Evolutionary conservation across 2,888 invertebrate species (phyloP), one percentile per base, ranked within the genome.

Genomic region (Oxyteleia sp.): DNA sequence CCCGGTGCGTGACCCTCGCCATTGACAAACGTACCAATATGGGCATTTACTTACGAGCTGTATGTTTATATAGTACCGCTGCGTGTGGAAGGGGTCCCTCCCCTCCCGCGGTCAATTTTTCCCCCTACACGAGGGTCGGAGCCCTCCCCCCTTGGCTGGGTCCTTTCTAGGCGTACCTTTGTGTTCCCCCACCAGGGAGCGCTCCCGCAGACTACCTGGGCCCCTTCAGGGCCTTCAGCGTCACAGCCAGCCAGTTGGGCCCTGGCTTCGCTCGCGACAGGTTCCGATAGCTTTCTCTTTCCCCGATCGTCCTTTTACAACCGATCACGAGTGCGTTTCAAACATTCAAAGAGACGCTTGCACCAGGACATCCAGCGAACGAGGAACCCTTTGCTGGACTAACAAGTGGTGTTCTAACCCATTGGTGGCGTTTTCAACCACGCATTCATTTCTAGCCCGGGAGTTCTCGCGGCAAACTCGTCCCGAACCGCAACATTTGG

Each of bases 1-100:
- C 87, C 89, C 84, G 87, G 89, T 89, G 89, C 88, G 91, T 89
- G 92, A 93, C 91, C 92, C 93, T 93, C 89, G 85, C 91, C 91
- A 93, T 93, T 93, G 93, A 93, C 91, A 91, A 93, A 92, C 90
- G 91, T 91, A 93, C 93, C 93, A 93, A 93, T 93, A 93, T 92
- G 91, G 91, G 92, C 91, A 93, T 93, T 93, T 93, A 93, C 92
- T 90, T 89, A 88, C 92, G 89, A 90, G 91, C 91, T 91, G 92
- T 92, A 92, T 93, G 93, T 93, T 93, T 93, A 92, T 93, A 93
- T 92, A 91, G 88, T 87, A 87, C 82, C 87, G 84, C 87, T 84
- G 86, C 87, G 79, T 87, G 79, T n/a, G 81, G 84, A 86, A 87
- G 86, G 87, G 84, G 82, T 74, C 35, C 80, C 61, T 51, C 66